Evolutionary conservation across 2,797 vertebrate species (phyloP), one percentile per base, ranked within the genome.

Genomic region (Chaunax sp.): DNA sequence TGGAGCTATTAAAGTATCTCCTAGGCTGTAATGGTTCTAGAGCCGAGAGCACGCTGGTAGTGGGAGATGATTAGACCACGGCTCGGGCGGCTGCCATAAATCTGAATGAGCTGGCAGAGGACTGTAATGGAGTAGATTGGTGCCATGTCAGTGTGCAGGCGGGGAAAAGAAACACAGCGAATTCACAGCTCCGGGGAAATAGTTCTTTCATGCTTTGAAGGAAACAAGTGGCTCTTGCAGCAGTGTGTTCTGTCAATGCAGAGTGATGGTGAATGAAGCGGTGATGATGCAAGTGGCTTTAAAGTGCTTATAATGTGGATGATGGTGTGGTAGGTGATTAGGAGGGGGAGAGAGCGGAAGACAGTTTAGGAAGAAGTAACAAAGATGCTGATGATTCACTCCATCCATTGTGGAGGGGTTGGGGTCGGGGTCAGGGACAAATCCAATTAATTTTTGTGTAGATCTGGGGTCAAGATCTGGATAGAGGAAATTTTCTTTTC

Each of bases 51-150:
- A 0, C 58, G 47, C 46, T 50, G 67, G 49, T 28, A 4, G 46
- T 49, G 55, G 68, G 51, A 37, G 80, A 75, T 46, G 77, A 65
- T 38, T 64, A 70, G 58, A 69, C 59, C 61, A 50, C 0, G 26
- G 64, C 49, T 69, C 59, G 6, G 64, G 62, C 56, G 25, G 78
- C 62, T 15, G 35, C 28, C 47, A 70, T 79, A 76, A 80, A 73
- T 78, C 75, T 77, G 58, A 60, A 28, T 2, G 20, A 26, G 50
- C 51, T 69, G 72, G 74, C 13, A 2, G 65, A n/a, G 64, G 33
- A 14, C 67, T 46, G 54, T 54, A 51, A 62, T 53, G 44, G 49
- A 69, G 41, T 56, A 65, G 72, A 83, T 51, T 60, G 72, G 64
- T 75, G 71, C 14, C 3, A 67, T 72, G 72, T 69, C 65, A 50